Evolutionary conservation across 2,113 vertebrate species (phyloP), one percentile per base, ranked within the genome.

Genomic region (Arizona elegans): DNA sequence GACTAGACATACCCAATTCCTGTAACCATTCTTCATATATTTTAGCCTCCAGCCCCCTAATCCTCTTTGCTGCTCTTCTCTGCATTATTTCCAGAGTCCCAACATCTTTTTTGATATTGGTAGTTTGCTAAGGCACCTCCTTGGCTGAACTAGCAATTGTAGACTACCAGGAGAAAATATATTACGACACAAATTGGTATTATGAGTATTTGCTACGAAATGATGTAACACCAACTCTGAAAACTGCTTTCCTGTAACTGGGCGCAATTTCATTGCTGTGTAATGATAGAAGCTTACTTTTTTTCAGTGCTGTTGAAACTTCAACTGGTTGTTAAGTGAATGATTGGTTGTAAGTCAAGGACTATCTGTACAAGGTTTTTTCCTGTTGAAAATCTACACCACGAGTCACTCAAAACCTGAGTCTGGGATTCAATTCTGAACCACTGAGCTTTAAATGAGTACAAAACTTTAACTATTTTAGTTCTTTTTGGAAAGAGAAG

Each of bases 151-250:
- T 53, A 29, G 4, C 7, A 10, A 53, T 43, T 21, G 26, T 29
- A 52, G 26, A 17, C 23, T 33, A 47, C 17, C 21, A 52, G 12
- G 43, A 19, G 24, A 65, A 90, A 29, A 90, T n/a, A 26, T 1
- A 90, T 95, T 96, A 96, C 88, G 8, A 91, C 92, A 93, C 62
- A 91, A 53, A 87, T 86, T 95, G 93, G 96, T 96, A 95, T 90
- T 94, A 65, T 92, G 90, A 95, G 94, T 94, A 94, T 94, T 94
- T 95, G 95, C 92, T n/a, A 0, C 92, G 91, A 94, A 43, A 91
- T 3, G 93, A 88, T 65, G 87, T 52, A 90, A 88, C 59, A 91
- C 1, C 3, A 92, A 75, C 92, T 92, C 26, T 93, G 93, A 91
- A 92, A 88, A 92, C 91, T 93, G 2, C 65, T 95, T 96, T 65